These are phyloP conservation scores for Pachypanchax playfairii DNA, from an alignment of 2,113 vertebrate species.

Conservation along the genomic window DNA sequence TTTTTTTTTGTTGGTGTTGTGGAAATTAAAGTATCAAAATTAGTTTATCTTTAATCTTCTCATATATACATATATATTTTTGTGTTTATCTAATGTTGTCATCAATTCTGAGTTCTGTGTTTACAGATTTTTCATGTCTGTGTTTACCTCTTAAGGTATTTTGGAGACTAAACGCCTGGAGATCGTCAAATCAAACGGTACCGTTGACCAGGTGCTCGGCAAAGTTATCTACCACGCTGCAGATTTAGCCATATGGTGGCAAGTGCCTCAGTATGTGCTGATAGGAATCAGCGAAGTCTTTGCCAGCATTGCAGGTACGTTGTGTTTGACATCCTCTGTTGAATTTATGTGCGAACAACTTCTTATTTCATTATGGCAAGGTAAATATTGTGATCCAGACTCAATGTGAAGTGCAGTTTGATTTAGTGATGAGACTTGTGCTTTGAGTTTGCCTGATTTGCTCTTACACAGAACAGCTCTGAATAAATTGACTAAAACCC, in stretches of 20 bases:
- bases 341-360: slow-evolving; percentile 8
- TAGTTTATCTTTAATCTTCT: background rate
- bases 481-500: slow-evolving; percentile 12
- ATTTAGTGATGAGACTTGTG: slow-evolving; percentile 9
- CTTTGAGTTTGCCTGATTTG: slow-evolving; percentile 7
- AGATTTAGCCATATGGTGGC: slow-evolving; percentile 95
- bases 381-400: slow-evolving; percentile 20
- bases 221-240: slow-evolving; percentile 87
- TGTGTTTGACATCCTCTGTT: slow-evolving; percentile 35
- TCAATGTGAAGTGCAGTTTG: slow-evolving; percentile 8
- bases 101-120: no score
- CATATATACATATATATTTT: no score
- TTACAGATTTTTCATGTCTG: slow-evolving; percentile 9
- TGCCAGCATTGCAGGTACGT: slow-evolving; percentile 94
- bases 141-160: slow-evolving; percentile 81
- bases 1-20: slow-evolving; percentile 45
- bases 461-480: slow-evolving; percentile 11
- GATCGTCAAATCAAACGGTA: slow-evolving; percentile 75
- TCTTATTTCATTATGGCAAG: slow-evolving; percentile 21
- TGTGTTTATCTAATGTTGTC: no score
- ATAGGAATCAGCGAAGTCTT: slow-evolving; percentile 98
- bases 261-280: slow-evolving; percentile 96
- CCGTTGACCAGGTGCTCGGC: slow-evolving; percentile 89
- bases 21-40: slow-evolving; percentile 13
- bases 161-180: slow-evolving; percentile 93